Evolutionary conservation across 2,888 invertebrate genomes (phyloP), one percentile per base, ranked within the genome.

Genomic region (Dynastes hyllus): DNA sequence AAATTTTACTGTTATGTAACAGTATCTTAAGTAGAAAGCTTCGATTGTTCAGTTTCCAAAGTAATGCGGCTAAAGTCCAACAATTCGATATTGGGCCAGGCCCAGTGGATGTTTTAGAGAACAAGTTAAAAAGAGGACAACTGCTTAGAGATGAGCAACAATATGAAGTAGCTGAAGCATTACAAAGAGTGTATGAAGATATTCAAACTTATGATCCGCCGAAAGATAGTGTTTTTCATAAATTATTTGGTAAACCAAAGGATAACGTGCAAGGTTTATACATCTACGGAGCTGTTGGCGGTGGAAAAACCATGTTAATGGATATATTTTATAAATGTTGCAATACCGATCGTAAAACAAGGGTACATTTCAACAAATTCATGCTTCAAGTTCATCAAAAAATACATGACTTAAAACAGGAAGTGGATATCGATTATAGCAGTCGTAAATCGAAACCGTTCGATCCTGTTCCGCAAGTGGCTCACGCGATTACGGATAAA

Each of bases 271-370:
- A 93, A 88, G 98, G 98, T 4, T 89, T 98, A 11, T 98, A 98
- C 86, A 93, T 98, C 79, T 93, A 95, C 89, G 98, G 98, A 78
- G 94, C 97, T 86, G 97, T 97, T 3, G 97, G 97, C 66, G 96
- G 97, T 84, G 99, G 99, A 65, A 99, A 99, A 91, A 99, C 99
- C 5, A 99, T 99, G 95, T 90, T 99, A 79, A 99, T 99, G 99
- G 99, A 99, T 90, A 90, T 99, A 85, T 99, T 99, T 90, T 97
- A 95, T 90, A 93, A 97, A 84, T 93, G 93, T 86, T 93, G 94
- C 87, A 89, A 91, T 84, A 91, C 93, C 71, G 90, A 93, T 81
- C 91, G 92, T 82, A 96, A 95, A 86, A 90, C 92, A 67, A 91
- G 98, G 82, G 96, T 99, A 1, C 99, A 99, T 89, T 99, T 99